Evolutionary conservation across 1,140 invertebrate genomes (phyloP).

Genomic region (Camponotus vicinus): DNA sequence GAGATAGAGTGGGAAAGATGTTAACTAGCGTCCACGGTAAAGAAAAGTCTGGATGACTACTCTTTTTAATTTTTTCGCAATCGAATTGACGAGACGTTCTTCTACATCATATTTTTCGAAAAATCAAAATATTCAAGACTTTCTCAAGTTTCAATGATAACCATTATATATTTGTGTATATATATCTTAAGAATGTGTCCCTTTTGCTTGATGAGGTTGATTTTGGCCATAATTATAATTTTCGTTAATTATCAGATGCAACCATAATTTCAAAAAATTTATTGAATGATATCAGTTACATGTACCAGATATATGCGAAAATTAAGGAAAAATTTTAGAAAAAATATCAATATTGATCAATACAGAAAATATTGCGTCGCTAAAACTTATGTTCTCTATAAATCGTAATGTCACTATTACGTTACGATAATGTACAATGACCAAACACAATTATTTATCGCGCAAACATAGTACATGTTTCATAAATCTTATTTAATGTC

Average conservation of each 20-base stretch:
- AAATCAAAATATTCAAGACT: constrained; percentile 69
- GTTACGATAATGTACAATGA: constrained; percentile 46
- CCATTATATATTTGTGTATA: not conserved
- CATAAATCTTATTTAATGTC: not conserved
- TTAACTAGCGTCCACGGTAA: constrained; percentile 63
- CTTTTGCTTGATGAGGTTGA: constrained; percentile 74
- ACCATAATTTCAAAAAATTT: not conserved
- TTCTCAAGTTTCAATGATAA: constrained; percentile 70
- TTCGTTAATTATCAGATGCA: constrained; percentile 43
- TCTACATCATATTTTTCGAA: constrained; percentile 61
- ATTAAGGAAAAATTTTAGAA: not conserved
- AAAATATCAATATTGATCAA: not conserved
- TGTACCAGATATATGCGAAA: too few relatives aligned
- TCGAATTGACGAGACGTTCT: constrained; percentile 66
- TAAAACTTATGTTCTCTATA: constrained; percentile 54
- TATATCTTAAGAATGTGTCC: constrained; percentile 63
- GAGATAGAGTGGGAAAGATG: not conserved
- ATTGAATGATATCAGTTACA: not conserved
- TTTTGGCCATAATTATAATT: constrained; percentile 46
- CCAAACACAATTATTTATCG: not conserved
- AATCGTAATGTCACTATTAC: constrained; percentile 47
- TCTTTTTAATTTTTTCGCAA: constrained; percentile 74
- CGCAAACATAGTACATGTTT: not conserved
- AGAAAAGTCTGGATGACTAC: constrained; percentile 45
- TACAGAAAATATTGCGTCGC: not conserved